Base-by-base conservation (phyloP, 2,113 vertebrate genomes). In the Hypomesus transpacificus region DNA sequence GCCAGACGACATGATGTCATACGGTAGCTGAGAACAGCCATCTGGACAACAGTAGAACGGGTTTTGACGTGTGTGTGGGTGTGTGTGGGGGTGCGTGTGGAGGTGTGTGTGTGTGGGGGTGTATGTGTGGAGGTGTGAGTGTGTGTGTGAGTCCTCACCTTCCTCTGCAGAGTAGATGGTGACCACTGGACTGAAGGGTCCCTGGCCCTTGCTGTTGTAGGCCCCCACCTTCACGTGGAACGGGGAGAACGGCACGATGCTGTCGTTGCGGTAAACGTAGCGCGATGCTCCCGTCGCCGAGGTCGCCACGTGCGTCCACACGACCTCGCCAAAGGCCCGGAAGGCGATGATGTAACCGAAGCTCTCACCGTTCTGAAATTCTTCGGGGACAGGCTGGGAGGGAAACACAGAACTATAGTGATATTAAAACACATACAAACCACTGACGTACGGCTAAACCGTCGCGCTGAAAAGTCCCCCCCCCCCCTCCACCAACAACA, bases 301-400 rank as follows among this genome's bases (percentile, higher is more conserved):
- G 61, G 95, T 94, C 80, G 96, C 95, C 0, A 94, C 95, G 66
- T 96, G 95, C 22, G 95, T 97, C 96, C 96, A 98, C 0, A 88
- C 95, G 6, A 91, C 91, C 71, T 94, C 89, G 56, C 94, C 95
- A 2, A 91, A 89, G n/a, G 94, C 93, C 0, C 95, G 94, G 85
- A 97, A 95, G 64, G 95, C 95, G 1, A 97, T 94, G 34, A 97
- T 95, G 75, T 97, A 98, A 8, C 96, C 95, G 56, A 97, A 96
- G n/a, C 95, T 95, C 71, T 95, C 95, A 56, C 95, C 95, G 1
- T 96, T 97, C 85, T 97, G 95, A n/a, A 97, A 82, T 88, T 98
- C 95, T 87, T 98, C 96, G 0, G 95, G 95, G 75, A 98, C 90
- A 71, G 95, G 94, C 96, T 97, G 88, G 61, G 85, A 91, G 84